phyloP scores from a whole-genome alignment of 2,113 vertebrate genomes.

The Eulemur macaco region DNA sequence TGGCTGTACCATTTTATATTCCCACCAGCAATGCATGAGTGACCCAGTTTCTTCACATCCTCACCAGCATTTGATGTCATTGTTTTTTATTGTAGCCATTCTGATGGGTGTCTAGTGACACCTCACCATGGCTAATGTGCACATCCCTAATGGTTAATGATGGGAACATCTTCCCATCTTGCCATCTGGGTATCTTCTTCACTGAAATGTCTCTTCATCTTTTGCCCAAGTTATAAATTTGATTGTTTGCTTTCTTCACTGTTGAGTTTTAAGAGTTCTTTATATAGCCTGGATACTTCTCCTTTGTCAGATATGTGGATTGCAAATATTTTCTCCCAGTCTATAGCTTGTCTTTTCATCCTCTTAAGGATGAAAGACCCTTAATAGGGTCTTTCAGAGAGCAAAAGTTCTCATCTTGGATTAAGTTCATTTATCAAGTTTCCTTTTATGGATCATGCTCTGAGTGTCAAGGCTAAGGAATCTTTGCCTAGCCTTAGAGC shows the following conservation, averaged over 20 bases:
- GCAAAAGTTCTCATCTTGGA: neutral
- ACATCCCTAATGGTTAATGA: neutral
- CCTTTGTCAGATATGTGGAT: neutral
- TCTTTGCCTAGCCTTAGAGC: neutral
- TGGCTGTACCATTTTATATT: accelerated
- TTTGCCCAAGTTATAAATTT: neutral
- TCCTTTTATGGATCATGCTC: neutral
- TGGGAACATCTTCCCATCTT: accelerated
- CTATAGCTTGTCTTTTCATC: neutral
- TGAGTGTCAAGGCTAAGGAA: neutral
- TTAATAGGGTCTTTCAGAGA: neutral
- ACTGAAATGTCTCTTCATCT: neutral
- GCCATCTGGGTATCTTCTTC: neutral
- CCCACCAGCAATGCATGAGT: accelerated
- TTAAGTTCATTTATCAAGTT: neutral
- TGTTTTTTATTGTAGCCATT: neutral
- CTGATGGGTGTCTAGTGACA: neutral
- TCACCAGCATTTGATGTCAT: accelerated
- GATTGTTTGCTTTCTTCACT: neutral
- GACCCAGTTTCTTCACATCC: accelerated
- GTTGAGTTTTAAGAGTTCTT: neutral
- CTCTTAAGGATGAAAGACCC: neutral
- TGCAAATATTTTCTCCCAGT: neutral
- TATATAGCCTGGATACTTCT: neutral
- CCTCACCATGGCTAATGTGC: neutral